phyloP scores from a whole-genome alignment of 1,140 invertebrate species.

The Drosophila orena region DNA sequence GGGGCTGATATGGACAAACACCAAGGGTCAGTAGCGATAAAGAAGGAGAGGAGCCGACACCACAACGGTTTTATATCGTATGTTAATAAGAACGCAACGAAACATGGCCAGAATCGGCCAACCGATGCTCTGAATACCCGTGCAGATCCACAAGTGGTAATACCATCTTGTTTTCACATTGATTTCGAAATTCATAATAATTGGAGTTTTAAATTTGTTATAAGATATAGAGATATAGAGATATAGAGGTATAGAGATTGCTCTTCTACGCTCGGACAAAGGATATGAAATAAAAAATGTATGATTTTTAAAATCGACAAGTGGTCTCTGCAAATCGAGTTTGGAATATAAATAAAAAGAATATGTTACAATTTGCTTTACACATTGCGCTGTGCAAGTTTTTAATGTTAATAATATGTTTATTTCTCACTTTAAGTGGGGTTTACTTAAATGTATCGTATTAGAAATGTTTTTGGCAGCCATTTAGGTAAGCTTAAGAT shows the following conservation, averaged over 20 bases:
- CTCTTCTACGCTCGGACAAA: background rate
- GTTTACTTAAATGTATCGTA: conserved; percentile 38
- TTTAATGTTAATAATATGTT: conserved; percentile 56
- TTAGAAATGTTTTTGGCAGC: conserved; percentile 55
- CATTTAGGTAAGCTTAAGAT: conserved; percentile 61
- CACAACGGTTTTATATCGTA: conserved; percentile 7
- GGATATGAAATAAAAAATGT: background rate
- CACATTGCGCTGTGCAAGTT: conserved; percentile 62
- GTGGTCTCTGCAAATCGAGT: conserved; percentile 23
- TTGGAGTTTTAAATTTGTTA: background rate
- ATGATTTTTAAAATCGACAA: too few species aligned
- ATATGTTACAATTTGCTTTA: conserved; percentile 74
- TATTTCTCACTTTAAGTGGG: conserved; percentile 51
- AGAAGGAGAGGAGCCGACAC: conserved; percentile 41
- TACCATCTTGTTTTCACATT: background rate
- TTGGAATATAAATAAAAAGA: conserved; percentile 67
- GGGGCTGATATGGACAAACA: background rate
- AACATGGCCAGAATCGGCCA: background rate
- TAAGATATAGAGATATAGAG: too few species aligned
- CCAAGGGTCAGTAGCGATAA: conserved; percentile 18
- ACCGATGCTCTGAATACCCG: conserved; percentile 9
- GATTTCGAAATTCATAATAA: too few species aligned
- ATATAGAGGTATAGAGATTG: background rate
- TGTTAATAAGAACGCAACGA: conserved; percentile 33
- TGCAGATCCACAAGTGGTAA: conserved; percentile 1